Evolutionary conservation across 1,140 invertebrate genomes (phyloP), one percentile per base, ranked within the genome.

Genomic region (Ceratitis capitata): DNA sequence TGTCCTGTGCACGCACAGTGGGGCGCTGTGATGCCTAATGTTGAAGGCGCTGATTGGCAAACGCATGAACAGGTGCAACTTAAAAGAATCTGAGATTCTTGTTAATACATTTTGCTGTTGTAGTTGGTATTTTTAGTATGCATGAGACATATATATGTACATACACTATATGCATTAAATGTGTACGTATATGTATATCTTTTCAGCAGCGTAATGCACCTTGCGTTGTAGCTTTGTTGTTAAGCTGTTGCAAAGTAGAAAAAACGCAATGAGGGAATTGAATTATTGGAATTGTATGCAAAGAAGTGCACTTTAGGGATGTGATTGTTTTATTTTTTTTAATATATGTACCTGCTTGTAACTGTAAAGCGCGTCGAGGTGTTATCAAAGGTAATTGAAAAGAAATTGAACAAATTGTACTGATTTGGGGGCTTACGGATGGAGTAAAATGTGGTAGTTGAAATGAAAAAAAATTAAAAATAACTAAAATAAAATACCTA

Each of bases 21-120:
- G n/a, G 19, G 19, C 69, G 42, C 51, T 78, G 69, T 45, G 51
- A n/a, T 53, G 58, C 61, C 19, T 6, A 1, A n/a, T 78, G 69
- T 42, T 35, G 39, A 78, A 45, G 69, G 12, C 69, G 69, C 69
- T 32, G 39, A 47, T 78, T 78, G 69, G 69, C 42, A 45, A 78
- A 78, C 39, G 69, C 35, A 78, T 39, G 69, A 45, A 78, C 69
- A 78, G 69, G 69, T 78, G 69, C 69, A 78, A 78, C 69, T 78
- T 45, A n/a, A n/a, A 7, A 78, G 42, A 78, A 35, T 35, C 42
- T 23, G 16, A 78, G 42, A 78, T 78, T 64, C 58, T 64, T 45
- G 69, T 78, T 78, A 69, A 35, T 69, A 39, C 29, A 35, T 32
- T n/a, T n/a, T n/a, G n/a, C n/a, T n/a, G n/a, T n/a, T n/a, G n/a